phyloP scores from a whole-genome alignment of 2,888 invertebrate genomes.

The Anticlea derivata region DNA sequence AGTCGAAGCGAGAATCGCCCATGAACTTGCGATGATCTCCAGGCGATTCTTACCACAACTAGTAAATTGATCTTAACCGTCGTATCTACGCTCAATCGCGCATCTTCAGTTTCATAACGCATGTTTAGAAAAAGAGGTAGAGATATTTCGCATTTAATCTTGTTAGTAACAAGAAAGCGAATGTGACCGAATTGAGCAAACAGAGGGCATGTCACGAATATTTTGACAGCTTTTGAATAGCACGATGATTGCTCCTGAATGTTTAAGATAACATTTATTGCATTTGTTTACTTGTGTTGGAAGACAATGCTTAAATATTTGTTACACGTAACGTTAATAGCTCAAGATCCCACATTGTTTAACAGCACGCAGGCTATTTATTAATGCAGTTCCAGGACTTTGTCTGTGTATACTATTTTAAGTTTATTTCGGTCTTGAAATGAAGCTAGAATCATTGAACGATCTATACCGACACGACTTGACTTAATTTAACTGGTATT shows the following conservation, averaged over 20 bases:
- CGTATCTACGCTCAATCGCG: too few species aligned
- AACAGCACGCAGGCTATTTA: background rate
- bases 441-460: background rate
- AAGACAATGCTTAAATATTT: constrained; percentile 43
- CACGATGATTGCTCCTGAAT: constrained; percentile 30
- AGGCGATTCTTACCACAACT: too few species aligned
- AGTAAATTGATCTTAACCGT: too few species aligned
- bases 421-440: constrained; percentile 1
- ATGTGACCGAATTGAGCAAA: constrained; percentile 37
- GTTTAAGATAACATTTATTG: background rate
- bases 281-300: constrained; percentile 36
- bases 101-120: constrained; percentile 24
- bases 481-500: constrained; percentile 39
- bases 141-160: constrained; percentile 34
- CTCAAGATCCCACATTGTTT: background rate
- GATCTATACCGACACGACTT: constrained; percentile 37
- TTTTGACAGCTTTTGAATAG: constrained; percentile 32
- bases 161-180: constrained; percentile 29
- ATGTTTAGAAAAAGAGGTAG: constrained; percentile 39
- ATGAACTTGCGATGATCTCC: too few species aligned
- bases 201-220: constrained; percentile 27
- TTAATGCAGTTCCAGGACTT: too few species aligned
- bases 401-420: background rate
- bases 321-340: background rate
- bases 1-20: too few species aligned